A percentile compares a stretch with the other conserved stretches of the same genome.
These are phyloP conservation scores for Bibio marci DNA, from an alignment of 2,888 invertebrate species.

Conservation along the genomic window DNA sequence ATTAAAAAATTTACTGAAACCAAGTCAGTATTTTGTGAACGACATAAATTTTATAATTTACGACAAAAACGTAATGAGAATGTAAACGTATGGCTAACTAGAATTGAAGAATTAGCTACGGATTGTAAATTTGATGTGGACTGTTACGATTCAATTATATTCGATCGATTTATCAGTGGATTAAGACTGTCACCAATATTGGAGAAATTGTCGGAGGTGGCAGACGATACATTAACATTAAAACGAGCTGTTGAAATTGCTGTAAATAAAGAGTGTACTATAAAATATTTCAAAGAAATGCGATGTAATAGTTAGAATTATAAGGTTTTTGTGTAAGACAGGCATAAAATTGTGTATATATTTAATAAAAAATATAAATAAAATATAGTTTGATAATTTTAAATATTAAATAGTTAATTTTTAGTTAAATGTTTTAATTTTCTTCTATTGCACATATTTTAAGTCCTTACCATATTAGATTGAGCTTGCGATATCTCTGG, in stretches of 20 bases:
- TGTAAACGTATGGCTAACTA: slow-evolving; percentile 10
- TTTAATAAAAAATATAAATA: too few species aligned
- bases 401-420: too few species aligned
- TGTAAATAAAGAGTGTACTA: slow-evolving; percentile 3
- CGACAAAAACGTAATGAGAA: slow-evolving; percentile 9
- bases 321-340: too few species aligned
- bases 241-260: slow-evolving; percentile 6
- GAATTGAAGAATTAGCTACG: slow-evolving; percentile 11
- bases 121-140: slow-evolving; percentile 13
- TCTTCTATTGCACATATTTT: too few species aligned
- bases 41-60: slow-evolving; percentile 12
- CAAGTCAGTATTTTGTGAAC: slow-evolving; percentile 10
- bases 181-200: slow-evolving; percentile 2
- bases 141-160: slow-evolving; percentile 2
- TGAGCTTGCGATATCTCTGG: too few species aligned
- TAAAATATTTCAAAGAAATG: not conserved
- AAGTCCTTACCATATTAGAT: too few species aligned
- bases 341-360: too few species aligned
- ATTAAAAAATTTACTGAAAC: slow-evolving; percentile 9
- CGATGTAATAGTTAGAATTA: too few species aligned
- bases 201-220: slow-evolving; percentile 7
- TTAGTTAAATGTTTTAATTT: too few species aligned
- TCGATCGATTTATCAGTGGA: slow-evolving; percentile 7
- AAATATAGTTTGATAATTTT: too few species aligned
- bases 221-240: slow-evolving; percentile 4